phyloP scores from a whole-genome alignment of 2,888 invertebrate genomes.

The Gandaritis pyraliata region DNA sequence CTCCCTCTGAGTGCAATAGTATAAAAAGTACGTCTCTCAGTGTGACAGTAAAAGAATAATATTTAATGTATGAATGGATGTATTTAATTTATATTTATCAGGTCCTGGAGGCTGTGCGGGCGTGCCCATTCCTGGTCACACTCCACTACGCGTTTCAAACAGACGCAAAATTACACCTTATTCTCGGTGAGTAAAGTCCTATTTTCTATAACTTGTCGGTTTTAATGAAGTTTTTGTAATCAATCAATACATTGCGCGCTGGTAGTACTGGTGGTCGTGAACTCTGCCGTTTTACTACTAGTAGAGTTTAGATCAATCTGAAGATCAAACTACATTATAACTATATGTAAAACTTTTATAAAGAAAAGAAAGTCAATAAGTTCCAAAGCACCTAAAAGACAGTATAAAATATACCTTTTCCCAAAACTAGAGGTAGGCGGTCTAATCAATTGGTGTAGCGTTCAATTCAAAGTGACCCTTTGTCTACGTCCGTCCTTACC shows the following conservation, averaged over 20 bases:
- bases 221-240: constrained; percentile 20
- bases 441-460: constrained; percentile 36
- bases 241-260: constrained; percentile 14
- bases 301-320: too few relatives aligned
- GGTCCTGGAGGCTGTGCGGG: constrained; percentile 97
- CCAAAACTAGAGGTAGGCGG: background rate
- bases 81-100: constrained; percentile 49
- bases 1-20: too few relatives aligned
- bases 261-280: background rate
- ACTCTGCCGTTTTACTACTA: background rate
- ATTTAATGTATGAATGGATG: background rate
- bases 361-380: constrained; percentile 1
- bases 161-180: constrained; percentile 97
- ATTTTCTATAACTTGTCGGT: constrained; percentile 24
- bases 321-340: too few relatives aligned
- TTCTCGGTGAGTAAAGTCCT: constrained; percentile 90
- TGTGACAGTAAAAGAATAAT: background rate
- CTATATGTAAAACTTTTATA: background rate
- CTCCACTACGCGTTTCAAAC: constrained; percentile 99
- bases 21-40: too few relatives aligned
- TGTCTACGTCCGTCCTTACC: constrained; percentile 45
- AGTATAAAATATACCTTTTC: background rate
- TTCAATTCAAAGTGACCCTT: constrained; percentile 52
- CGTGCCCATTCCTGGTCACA: constrained; percentile 97
- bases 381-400: background rate